Percentiles rank a stretch among this genome's conserved stretches.
These are phyloP conservation scores for Bradypus variegatus DNA, from an alignment of 2,797 vertebrate genomes.

Conservation along the genomic window DNA sequence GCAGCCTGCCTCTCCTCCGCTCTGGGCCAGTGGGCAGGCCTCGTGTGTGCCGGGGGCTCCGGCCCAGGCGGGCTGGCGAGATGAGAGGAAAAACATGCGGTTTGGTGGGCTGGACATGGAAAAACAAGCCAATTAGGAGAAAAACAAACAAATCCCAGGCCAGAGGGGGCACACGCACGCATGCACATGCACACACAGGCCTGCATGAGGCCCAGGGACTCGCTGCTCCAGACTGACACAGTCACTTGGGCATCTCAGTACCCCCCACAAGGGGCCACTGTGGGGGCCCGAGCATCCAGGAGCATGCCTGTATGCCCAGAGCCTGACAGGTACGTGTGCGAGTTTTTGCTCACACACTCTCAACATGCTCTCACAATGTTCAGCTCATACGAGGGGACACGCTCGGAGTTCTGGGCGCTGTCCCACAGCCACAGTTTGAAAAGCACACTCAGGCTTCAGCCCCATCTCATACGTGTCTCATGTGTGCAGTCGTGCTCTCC, in stretches of 20 bases:
- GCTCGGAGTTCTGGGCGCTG: neutral
- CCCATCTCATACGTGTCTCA: neutral
- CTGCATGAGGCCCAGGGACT: neutral
- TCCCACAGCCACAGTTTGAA: neutral
- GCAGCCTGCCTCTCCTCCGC: slow-evolving; percentile 46
- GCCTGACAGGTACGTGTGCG: accelerated
- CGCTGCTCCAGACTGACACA: neutral
- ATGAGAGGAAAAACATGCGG: slow-evolving; percentile 76
- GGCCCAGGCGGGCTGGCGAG: slow-evolving; percentile 67
- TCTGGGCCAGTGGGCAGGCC: slow-evolving; percentile 45
- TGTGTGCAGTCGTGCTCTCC: neutral
- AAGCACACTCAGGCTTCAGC: neutral
- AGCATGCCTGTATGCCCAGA: neutral
- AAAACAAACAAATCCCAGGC: slow-evolving; percentile 75
- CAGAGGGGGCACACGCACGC: slow-evolving; percentile 54
- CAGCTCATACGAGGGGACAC: neutral
- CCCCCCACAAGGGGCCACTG: neutral
- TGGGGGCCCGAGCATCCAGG: neutral
- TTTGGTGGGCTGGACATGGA: slow-evolving; percentile 77
- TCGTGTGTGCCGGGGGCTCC: slow-evolving; percentile 57
- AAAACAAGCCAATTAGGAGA: slow-evolving; percentile 77
- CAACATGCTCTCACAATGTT: neutral
- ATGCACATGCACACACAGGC: slow-evolving; percentile 23
- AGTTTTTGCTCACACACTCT: neutral
- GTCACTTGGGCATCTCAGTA: neutral